Base-by-base conservation (phyloP, 2,888 invertebrate species). In the Drosophila crucigera region DNA sequence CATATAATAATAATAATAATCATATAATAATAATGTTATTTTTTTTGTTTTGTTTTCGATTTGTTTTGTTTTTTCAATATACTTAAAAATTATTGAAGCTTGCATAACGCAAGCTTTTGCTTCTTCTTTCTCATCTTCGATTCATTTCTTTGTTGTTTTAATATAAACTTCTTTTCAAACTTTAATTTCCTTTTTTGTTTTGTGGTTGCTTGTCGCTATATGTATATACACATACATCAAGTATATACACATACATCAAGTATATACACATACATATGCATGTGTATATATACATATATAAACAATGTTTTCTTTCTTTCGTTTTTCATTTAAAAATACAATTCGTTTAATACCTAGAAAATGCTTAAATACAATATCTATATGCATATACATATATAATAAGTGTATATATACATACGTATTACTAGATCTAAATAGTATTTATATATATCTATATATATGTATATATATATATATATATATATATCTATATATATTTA, bases 341-440 rank as follows among this genome's bases (percentile, higher is more conserved):
- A 88, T 84, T 85, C 58, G 72, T 84, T 89, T 86, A 86, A 86
- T 86, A 82, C 89, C 89, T 86, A 86, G 55, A 75, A 88, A 86
- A 88, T 85, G 89, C 89, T 88, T 88, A 85, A 80, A 84, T 78
- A 85, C 73, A 88, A 85, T 84, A 84, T 82, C 82, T 85, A 80
- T 83, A 76, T 78, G 70, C 71, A 82, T 76, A 79, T 77, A 79
- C 68, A 76, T 69, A 70, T 76, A 70, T 70, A 73, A 61, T 61
- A 62, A 54, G 41, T 63, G 64, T 69, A 77, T 81, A 59, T 76
- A 73, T 76, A 68, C 49, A 73, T 76, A 68, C 49, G 64, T 74
- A 66, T 71, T 64, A 73, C 64, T 69, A 68, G 39, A 55, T 61
- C 73, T 76, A 73, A 69, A 53, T 73, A 69, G 55, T 66, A 69